Base-by-base conservation (phyloP, 1,140 invertebrate species). In the Magallana angulata region DNA sequence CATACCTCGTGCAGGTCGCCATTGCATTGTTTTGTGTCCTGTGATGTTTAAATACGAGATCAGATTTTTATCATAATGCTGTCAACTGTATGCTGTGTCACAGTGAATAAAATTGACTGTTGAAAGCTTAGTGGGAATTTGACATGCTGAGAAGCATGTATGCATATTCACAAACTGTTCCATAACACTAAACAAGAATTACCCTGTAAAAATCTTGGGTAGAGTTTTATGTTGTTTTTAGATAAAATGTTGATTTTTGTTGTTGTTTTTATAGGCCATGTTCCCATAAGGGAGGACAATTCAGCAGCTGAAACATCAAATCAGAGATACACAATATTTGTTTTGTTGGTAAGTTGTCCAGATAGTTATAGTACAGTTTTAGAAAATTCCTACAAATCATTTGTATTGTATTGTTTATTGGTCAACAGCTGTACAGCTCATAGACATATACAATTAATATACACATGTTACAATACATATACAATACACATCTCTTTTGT, bases 1-100 rank as follows among this genome's bases (percentile, higher is more conserved):
- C 68, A 76, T 11, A 6, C 18, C 36, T 48, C 5, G 36, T 48
- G 60, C 60, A 5, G 60, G 60, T 64, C 14, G 36, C 36, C 5
- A 48, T 48, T 48, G 36, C n/a, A 62, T 76, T 76, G 68, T 76
- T 12, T 8, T 30, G 68, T 76, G 24, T 12, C 18, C 24, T 30
- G 18, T n/a, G 16, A 60, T 68, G n/a, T 68, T 18, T 68, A 68
- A 24, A 68, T 8, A n/a, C 24, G 5, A 18, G 64, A 62, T 62
- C n/a, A 76, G 68, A 76, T 76, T 76, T 48, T 76, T 76, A 76
- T 76, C 68, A 11, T 76, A 76, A 36, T 76, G 18, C 24, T 76
- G 68, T 30, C 24, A 62, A 62, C 60, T 62, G 60, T 62, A 62
- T 62, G 60, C 60, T 16, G 60, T 62, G 60, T 6, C 60, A 16